Evolutionary conservation across 2,797 vertebrate species (phyloP).

Genomic region (Eulemur rubriventer): DNA sequence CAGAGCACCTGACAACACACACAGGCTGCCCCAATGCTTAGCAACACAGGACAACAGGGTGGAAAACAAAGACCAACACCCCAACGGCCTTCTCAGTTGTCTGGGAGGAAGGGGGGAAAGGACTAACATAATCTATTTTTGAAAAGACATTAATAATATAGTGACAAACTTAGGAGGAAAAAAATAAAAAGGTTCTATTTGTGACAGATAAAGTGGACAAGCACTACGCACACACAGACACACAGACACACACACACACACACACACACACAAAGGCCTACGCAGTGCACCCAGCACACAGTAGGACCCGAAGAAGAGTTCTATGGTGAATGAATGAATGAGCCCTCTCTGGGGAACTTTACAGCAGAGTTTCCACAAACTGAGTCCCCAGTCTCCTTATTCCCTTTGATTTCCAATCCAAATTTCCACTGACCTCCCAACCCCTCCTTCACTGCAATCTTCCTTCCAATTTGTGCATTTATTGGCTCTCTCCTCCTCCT

Average conservation of each 20-base stretch:
- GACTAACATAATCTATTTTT: slow-evolving; percentile 46
- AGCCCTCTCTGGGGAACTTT: neutral
- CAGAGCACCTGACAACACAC: neutral
- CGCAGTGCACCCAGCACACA: neutral
- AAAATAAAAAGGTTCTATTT: neutral
- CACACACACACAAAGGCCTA: neutral
- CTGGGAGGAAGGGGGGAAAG: neutral
- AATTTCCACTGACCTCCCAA: neutral
- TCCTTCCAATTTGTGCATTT: neutral
- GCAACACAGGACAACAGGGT: slow-evolving; percentile 71
- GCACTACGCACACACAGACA: neutral
- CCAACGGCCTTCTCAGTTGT: neutral
- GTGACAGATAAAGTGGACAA: neutral
- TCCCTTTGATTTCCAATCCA: neutral
- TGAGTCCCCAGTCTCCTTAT: neutral
- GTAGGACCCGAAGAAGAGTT: neutral
- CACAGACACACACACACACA: neutral
- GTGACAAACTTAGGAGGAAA: neutral
- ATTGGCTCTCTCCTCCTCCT: neutral
- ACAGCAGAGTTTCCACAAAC: neutral
- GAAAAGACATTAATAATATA: slow-evolving; percentile 59
- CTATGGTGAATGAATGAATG: neutral
- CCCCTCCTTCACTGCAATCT: neutral
- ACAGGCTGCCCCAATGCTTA: slow-evolving; percentile 39
- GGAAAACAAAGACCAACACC: slow-evolving; percentile 43